A percentile compares a stretch with the other conserved stretches of the same genome.
These are phyloP conservation scores for Heliconius ismenius DNA, from an alignment of 2,888 invertebrate species.

Conservation along the genomic window DNA sequence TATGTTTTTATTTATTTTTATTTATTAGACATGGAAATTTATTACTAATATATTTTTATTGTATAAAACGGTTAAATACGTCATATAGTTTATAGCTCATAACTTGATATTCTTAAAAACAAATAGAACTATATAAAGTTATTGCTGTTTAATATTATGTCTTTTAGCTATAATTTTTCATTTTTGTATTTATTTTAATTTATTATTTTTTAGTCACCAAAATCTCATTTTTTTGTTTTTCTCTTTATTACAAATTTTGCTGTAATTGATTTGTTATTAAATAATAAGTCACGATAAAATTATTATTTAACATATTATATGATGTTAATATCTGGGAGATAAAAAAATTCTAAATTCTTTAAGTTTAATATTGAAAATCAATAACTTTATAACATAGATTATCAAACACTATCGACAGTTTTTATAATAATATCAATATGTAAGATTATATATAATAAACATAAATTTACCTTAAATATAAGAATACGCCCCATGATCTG, in stretches of 20 bases:
- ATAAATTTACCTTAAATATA: constrained; percentile 7
- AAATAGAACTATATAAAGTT: neutral
- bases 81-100: neutral
- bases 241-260: neutral
- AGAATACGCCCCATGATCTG: constrained; percentile 9
- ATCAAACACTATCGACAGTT: neutral
- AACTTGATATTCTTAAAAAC: neutral
- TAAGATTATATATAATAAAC: constrained; percentile 6
- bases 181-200: neutral
- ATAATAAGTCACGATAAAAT: neutral
- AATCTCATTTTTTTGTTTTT: neutral
- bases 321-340: neutral
- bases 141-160: constrained; percentile 5
- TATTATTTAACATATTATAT: neutral
- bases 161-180: neutral
- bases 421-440: neutral
- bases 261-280: neutral
- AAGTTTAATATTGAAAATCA: neutral
- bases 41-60: neutral
- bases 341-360: neutral
- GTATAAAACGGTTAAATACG: neutral
- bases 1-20: neutral
- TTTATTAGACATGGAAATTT: neutral
- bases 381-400: neutral
- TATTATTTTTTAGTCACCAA: neutral